Evolutionary conservation across 2,888 invertebrate genomes (phyloP), one percentile per base, ranked within the genome.

Genomic region (Acanthopleura granulata): DNA sequence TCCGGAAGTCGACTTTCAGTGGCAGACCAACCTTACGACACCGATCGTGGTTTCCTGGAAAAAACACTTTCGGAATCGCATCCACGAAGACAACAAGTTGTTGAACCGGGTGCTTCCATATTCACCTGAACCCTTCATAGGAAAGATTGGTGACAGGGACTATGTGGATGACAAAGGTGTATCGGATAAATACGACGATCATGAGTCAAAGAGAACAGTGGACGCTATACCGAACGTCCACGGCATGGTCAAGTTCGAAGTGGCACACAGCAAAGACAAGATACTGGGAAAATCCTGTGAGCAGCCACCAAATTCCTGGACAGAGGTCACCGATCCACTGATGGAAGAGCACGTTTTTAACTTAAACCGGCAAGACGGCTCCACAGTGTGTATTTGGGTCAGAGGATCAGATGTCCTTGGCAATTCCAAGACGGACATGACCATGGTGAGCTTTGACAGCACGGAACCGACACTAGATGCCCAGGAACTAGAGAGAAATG

Each of bases 221-320:
- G 62, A 72, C 4, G 78, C 75, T 27, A 80, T 83, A 49, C 22
- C 49, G 27, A 66, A 66, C 16, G 29, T 29, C 11, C 74, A 80
- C 70, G 83, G 81, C 18, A 80, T 83, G 29, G 81, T 80, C 25
- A 75, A 75, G 61, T 82, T 81, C 70, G 76, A 80, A 27, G 66
- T 78, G 0, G 72, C n/a, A 0, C 51, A 73, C 27, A 49, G 18
- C 15, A 75, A 27, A 18, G 79, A 76, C 30, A 73, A 50, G 27
- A 25, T 27, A 0, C 74, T 72, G 12, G 76, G 76, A 15, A 49
- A 62, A 25, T 27, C 22, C 25, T 66, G 66, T 66, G 9, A 40
- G 3, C 3, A 40, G 40, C 40, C 40, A 40, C 66, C 22, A 16
- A 16, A 25, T 3, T 22, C 16, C 1, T 22, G 29, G 66, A 22